Conservation (phyloP, 2,797 vertebrate genomes). For the Chelon labrosus region DNA sequence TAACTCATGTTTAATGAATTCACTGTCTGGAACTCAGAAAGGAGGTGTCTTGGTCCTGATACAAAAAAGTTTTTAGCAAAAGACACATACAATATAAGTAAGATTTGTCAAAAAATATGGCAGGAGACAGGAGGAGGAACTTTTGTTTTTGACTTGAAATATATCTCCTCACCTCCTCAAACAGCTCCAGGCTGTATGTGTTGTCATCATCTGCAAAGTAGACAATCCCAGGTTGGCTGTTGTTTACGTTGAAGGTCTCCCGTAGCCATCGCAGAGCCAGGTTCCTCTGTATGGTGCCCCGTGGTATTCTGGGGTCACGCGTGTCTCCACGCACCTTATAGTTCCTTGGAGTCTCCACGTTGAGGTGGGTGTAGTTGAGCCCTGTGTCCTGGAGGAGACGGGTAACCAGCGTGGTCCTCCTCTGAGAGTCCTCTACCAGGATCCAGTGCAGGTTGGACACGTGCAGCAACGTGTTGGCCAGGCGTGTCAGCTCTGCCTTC, state of each 20-base stretch:
- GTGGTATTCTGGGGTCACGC: constrained; percentile 76
- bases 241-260: constrained; percentile 74
- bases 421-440: constrained; percentile 83
- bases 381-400: constrained; percentile 76
- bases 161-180: constrained; percentile 90
- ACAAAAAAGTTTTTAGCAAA: too few relatives aligned
- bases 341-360: constrained; percentile 80
- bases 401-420: constrained; percentile 73
- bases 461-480: constrained; percentile 86
- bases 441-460: constrained; percentile 87
- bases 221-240: constrained; percentile 86
- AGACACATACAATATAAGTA: too few relatives aligned
- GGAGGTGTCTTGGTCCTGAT: too few relatives aligned
- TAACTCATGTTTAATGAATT: too few relatives aligned
- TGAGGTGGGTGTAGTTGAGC: constrained; percentile 86
- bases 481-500: constrained; percentile 86
- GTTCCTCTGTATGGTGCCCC: constrained; percentile 87
- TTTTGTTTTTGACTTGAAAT: not conserved
- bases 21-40: too few relatives aligned
- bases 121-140: not conserved
- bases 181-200: constrained; percentile 96
- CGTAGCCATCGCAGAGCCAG: constrained; percentile 85
- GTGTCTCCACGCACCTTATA: constrained; percentile 74
- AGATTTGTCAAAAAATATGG: not conserved
- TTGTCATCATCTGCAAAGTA: constrained; percentile 99